A percentile compares a stretch with the other conserved stretches of the same genome.
phyloP scores from a whole-genome alignment of 2,888 invertebrate genomes.

The Mesoligia furuncula region DNA sequence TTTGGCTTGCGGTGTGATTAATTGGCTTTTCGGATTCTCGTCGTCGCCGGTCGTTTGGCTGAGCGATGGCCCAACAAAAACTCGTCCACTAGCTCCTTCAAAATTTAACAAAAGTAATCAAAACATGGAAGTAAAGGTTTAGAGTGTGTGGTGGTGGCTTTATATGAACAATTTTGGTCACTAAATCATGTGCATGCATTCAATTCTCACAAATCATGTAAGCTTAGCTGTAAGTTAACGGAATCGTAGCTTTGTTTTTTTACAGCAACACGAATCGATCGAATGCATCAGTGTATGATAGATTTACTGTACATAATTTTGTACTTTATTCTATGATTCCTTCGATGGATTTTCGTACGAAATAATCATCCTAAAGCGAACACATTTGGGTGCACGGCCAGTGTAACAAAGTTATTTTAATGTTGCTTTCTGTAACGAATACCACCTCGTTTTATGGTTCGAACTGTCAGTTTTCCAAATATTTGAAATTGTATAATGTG shows the following conservation, averaged over 20 bases:
- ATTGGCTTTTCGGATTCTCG: constrained; percentile 83
- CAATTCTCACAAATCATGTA: constrained; percentile 85
- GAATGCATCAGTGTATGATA: constrained; percentile 63
- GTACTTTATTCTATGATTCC: constrained; percentile 60
- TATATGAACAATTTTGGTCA: constrained; percentile 82
- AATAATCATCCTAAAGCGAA: constrained; percentile 72
- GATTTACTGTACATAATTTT: constrained; percentile 11
- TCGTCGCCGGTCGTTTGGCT: constrained; percentile 69
- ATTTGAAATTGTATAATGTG: background rate
- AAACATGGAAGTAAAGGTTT: constrained; percentile 88
- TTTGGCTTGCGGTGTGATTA: constrained; percentile 90
- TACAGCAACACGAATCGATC: constrained; percentile 74
- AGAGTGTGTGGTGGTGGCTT: constrained; percentile 91
- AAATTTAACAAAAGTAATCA: constrained; percentile 87
- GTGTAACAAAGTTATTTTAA: constrained; percentile 76
- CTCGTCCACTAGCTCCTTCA: constrained; percentile 81
- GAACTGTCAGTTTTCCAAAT: constrained; percentile 36
- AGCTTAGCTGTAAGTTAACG: constrained; percentile 85
- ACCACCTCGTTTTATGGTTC: constrained; percentile 44
- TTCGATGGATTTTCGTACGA: constrained; percentile 71
- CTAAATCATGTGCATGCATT: constrained; percentile 89
- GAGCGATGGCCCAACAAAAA: constrained; percentile 70
- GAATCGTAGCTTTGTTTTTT: constrained; percentile 81
- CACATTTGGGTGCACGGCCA: constrained; percentile 84
- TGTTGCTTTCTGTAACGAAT: constrained; percentile 69